Conservation (phyloP, 2,888 invertebrate species). For the Tribolium freemani region DNA sequence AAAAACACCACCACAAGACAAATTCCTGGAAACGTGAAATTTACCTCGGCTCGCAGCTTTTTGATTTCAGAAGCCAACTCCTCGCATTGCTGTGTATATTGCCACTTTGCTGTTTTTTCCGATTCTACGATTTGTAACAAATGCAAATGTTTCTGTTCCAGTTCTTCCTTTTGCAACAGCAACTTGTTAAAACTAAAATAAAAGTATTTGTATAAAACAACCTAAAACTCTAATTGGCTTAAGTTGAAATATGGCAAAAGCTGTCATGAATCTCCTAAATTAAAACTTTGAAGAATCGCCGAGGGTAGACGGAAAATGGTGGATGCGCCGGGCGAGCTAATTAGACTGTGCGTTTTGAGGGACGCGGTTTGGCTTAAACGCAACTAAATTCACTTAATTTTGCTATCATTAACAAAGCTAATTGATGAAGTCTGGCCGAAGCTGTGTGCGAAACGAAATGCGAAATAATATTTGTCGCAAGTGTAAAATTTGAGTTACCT, state of each 20-base stretch:
- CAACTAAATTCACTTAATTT: conserved; percentile 9
- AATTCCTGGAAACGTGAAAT: neutral
- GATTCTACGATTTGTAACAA: conserved; percentile 91
- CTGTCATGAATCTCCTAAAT: neutral
- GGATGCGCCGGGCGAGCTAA: conserved; percentile 19
- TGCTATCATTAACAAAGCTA: conserved; percentile 2
- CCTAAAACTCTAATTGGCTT: neutral
- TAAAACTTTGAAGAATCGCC: neutral
- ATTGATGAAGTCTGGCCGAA: conserved; percentile 10
- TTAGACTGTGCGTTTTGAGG: neutral
- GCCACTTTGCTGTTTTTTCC: conserved; percentile 93
- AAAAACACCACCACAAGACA: conserved; percentile 8
- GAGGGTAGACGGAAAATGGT: neutral
- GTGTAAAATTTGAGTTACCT: neutral
- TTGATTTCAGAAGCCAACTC: conserved; percentile 91
- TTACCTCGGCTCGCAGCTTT: conserved; percentile 88
- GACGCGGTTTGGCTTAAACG: neutral
- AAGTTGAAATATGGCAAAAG: neutral
- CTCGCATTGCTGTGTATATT: conserved; percentile 93
- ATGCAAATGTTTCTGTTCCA: conserved; percentile 93
- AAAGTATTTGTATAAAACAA: conserved; percentile 24
- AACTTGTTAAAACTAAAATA: conserved; percentile 87
- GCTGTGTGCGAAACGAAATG: neutral
- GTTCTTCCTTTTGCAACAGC: conserved; percentile 88
- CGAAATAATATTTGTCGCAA: neutral